Base-by-base conservation (phyloP, 2,888 invertebrate genomes). In the Cylindroiulus punctatus region DNA sequence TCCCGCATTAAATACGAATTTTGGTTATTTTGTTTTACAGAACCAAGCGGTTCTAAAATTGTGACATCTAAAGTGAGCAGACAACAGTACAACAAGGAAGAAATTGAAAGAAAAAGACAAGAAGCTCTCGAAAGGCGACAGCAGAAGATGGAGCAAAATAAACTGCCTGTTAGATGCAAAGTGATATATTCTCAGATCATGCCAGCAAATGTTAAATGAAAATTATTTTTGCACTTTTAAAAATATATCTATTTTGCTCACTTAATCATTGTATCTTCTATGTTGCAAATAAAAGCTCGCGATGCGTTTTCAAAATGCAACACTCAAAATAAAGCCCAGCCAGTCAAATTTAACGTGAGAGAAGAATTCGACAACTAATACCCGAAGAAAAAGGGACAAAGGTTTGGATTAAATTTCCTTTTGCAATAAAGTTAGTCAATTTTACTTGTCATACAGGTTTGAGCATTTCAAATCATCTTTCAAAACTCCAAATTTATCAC, bases 71-170 rank as follows among this genome's bases (percentile, higher is more conserved):
- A 8, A 65, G 4, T 26, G 10, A 65, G 12, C 26, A 8, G 22
- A 0, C 4, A 22, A 36, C 82, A 17, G 1, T 82, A 22, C 36
- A 82, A 36, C 7, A 36, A 1, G 0, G 82, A 82, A 22, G 82
- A 82, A 82, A 82, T 82, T 32, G 82, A 82, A 14, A 8, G 82
- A 1, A 82, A 82, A 22, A 82, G n/a, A 22, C 42, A n/a, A 22
- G 82, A 82, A 42, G 82, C 82, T 19, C 19, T 82, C 26, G 36
- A 32, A 82, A 82, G 32, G 42, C 82, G 82, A 36, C 32, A 36
- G 36, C 36, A 82, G 36, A 42, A 36, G 36, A 5, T 82, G 17
- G 17, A 19, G 22, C 19, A 82, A 82, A 32, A 1, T 26, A 22
- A 65, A 65, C n/a, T 8, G 65, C n/a, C 65, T 10, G n/a, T 0